Conservation (phyloP, 2,113 vertebrate genomes). For the Syrrhaptes paradoxus region DNA sequence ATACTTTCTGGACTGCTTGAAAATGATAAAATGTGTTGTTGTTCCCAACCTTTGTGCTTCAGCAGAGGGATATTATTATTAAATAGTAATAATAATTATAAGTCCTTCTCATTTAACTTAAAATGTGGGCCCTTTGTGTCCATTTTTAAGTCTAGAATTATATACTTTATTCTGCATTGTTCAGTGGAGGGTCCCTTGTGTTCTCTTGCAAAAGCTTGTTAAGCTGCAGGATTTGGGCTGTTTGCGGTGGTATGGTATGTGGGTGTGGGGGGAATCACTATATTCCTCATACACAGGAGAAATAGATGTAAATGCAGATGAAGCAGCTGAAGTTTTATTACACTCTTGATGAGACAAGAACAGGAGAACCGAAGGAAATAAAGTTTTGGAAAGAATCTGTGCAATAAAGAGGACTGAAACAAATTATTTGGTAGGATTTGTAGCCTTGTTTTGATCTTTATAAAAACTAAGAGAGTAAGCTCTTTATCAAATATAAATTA, state of each 20-base stretch:
- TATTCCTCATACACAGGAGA: neutral
- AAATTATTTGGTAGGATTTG: neutral
- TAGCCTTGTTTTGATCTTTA: neutral
- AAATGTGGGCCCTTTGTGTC: neutral
- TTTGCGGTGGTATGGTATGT: neutral
- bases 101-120: neutral
- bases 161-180: neutral
- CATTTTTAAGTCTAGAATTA: neutral
- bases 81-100: neutral
- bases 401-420: neutral
- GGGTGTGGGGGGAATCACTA: accelerated
- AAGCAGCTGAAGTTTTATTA: neutral
- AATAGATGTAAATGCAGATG: neutral
- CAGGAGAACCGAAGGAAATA: neutral
- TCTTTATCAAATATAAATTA: neutral
- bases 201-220: neutral
- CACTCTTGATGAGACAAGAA: neutral
- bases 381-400: neutral
- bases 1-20: neutral
- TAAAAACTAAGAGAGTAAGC: neutral
- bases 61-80: neutral
- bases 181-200: neutral
- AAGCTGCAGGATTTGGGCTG: neutral
- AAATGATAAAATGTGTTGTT: neutral
- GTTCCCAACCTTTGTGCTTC: neutral